Evolutionary conservation across 1,140 invertebrate species (phyloP).

Genomic region (Asbolus verrucosus): DNA sequence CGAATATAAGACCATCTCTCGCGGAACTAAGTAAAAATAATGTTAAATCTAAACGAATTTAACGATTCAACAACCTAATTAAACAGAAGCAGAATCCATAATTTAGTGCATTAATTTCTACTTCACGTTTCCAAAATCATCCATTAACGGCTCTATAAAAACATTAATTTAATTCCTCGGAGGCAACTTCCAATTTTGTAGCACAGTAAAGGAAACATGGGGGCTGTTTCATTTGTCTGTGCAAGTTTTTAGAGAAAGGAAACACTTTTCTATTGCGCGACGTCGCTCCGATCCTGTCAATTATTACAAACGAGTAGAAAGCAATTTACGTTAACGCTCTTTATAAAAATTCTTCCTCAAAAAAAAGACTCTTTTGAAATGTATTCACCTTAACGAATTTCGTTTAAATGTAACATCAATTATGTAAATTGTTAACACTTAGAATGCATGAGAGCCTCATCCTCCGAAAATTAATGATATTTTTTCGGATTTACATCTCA

Average conservation of each 20-base stretch:
- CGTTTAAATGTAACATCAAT: slow-evolving; percentile 31
- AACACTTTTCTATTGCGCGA: slow-evolving; percentile 36
- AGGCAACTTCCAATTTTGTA: slow-evolving; percentile 12
- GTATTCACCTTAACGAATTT: slow-evolving; percentile 31
- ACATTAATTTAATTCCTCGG: slow-evolving; percentile 17
- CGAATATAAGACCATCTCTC: neutral
- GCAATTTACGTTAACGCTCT: slow-evolving; percentile 34
- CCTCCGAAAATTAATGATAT: slow-evolving; percentile 1
- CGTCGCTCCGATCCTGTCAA: slow-evolving; percentile 32
- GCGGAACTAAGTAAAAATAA: neutral
- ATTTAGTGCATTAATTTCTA: slow-evolving; percentile 33
- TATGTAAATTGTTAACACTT: slow-evolving; percentile 24
- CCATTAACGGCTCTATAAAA: slow-evolving; percentile 11
- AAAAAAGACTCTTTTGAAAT: slow-evolving; percentile 26
- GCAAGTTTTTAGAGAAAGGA: slow-evolving; percentile 27
- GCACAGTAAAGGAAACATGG: slow-evolving; percentile 1
- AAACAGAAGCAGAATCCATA: slow-evolving; percentile 8
- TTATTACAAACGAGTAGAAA: slow-evolving; percentile 39
- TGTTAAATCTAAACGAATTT: neutral
- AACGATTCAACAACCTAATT: no score
- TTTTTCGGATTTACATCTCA: no score
- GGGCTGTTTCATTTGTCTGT: no score
- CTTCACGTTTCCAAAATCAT: slow-evolving; percentile 1
- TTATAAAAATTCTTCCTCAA: slow-evolving; percentile 22
- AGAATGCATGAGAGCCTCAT: slow-evolving; percentile 4